A percentile compares a stretch with the other conserved stretches of the same genome.
Conservation (phyloP, 2,113 vertebrate genomes). For the Embiotoca jacksoni region DNA sequence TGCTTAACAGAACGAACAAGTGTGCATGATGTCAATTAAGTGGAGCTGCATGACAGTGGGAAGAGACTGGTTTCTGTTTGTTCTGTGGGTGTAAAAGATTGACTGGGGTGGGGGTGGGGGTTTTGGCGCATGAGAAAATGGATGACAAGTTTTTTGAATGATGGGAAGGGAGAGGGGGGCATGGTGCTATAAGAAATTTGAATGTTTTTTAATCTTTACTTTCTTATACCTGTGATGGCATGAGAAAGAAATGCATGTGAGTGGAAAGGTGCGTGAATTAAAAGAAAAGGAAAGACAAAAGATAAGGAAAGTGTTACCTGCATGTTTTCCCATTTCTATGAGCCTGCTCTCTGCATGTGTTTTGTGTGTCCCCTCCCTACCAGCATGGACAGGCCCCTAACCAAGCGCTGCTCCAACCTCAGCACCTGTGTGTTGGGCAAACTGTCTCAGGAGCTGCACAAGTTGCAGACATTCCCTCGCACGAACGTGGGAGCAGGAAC, state of each 20-base stretch:
- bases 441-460: slow-evolving; percentile 92
- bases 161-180: slow-evolving; percentile 25
- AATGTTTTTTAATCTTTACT: neutral
- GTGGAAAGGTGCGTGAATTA: neutral
- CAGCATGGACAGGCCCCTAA: slow-evolving; percentile 90
- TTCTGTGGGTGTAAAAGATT: slow-evolving; percentile 56
- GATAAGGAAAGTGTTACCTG: slow-evolving; percentile 31
- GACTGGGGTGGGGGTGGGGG: slow-evolving; percentile 17
- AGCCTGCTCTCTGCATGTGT: slow-evolving; percentile 88
- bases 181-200: slow-evolving; percentile 40
- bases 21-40: slow-evolving; percentile 74
- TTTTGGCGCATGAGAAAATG: slow-evolving; percentile 55
- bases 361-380: slow-evolving; percentile 79
- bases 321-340: slow-evolving; percentile 73
- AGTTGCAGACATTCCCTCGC: slow-evolving; percentile 91
- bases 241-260: slow-evolving; percentile 65
- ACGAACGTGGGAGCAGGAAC: slow-evolving; percentile 92
- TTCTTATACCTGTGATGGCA: slow-evolving; percentile 44
- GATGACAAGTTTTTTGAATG: slow-evolving; percentile 46
- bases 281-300: neutral
- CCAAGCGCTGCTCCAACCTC: slow-evolving; percentile 94
- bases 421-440: slow-evolving; percentile 93
- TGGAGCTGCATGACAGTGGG: slow-evolving; percentile 75
- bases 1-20: slow-evolving; percentile 53
- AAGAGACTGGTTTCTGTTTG: slow-evolving; percentile 63